Percentiles rank a stretch among this genome's conserved stretches.
phyloP scores from a whole-genome alignment of 1,140 invertebrate genomes.

The Acromyrmex charruanus region DNA sequence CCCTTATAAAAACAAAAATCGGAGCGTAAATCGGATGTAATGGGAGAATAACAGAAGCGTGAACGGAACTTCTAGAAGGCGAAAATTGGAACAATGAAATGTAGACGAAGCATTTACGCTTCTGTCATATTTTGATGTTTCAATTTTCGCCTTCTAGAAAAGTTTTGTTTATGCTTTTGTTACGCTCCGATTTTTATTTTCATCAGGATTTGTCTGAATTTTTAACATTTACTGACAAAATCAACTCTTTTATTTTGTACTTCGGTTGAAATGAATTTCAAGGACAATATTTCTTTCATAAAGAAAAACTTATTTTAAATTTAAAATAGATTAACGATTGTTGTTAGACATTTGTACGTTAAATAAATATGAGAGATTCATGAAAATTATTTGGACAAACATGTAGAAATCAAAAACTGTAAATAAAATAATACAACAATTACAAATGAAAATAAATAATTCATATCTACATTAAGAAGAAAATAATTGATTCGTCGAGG shows the following conservation, averaged over 20 bases:
- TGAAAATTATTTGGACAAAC: not conserved
- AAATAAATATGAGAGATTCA: not conserved
- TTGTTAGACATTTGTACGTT: not conserved
- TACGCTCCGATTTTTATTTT: too few relatives aligned
- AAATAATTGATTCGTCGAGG: slow-evolving; percentile 76
- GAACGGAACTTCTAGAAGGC: too few relatives aligned
- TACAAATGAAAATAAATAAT: slow-evolving; percentile 71
- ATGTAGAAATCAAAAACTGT: not conserved
- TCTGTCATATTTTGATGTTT: too few relatives aligned
- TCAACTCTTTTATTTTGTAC: not conserved
- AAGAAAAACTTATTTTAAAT: not conserved
- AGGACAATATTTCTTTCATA: not conserved
- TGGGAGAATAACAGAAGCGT: too few relatives aligned
- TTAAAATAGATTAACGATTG: not conserved
- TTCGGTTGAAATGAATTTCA: not conserved
- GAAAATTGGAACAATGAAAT: too few relatives aligned
- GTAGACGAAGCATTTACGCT: too few relatives aligned
- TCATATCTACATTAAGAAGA: not conserved
- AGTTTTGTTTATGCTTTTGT: too few relatives aligned
- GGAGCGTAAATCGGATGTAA: too few relatives aligned
- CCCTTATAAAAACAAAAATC: too few relatives aligned
- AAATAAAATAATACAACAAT: not conserved
- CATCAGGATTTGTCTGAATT: not conserved
- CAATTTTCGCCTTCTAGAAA: too few relatives aligned
- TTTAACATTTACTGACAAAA: not conserved